Evolutionary conservation across 2,888 invertebrate genomes (phyloP).

Genomic region (Cheilosia vulpina): DNA sequence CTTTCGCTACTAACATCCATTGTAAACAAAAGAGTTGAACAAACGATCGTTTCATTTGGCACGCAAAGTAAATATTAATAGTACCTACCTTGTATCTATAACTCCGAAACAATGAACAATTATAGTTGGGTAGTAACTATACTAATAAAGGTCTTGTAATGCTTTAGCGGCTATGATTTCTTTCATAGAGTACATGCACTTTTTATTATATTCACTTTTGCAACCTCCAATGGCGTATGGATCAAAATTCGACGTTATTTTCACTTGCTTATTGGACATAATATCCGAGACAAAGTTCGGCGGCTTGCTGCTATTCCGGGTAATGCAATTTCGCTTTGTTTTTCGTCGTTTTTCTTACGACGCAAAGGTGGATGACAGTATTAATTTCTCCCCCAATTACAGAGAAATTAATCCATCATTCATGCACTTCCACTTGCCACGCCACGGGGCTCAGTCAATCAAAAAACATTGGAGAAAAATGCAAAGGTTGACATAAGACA

Average conservation of each 20-base stretch:
- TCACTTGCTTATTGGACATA: too few species aligned
- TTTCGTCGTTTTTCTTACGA: too few species aligned
- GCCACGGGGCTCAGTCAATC: neutral
- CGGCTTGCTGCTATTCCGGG: too few species aligned
- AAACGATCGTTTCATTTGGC: constrained; percentile 21
- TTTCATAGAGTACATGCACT: too few species aligned
- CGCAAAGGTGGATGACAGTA: neutral
- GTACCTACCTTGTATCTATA: neutral
- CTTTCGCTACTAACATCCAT: neutral
- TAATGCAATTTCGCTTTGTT: too few species aligned
- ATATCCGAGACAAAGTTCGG: too few species aligned
- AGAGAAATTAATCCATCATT: neutral
- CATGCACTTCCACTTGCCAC: neutral
- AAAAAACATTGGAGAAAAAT: constrained; percentile 18
- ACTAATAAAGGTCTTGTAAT: neutral
- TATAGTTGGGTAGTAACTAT: constrained; percentile 3
- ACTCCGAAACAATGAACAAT: neutral
- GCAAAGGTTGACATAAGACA: constrained; percentile 33
- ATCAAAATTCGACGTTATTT: too few species aligned
- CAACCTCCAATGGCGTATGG: too few species aligned
- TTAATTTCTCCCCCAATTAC: neutral
- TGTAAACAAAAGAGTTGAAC: constrained; percentile 10
- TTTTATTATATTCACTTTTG: too few species aligned
- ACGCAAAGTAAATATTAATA: constrained; percentile 49
- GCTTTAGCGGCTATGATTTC: neutral